These are phyloP conservation scores for Ciconia maguari DNA, from an alignment of 2,113 vertebrate species.

Conservation along the genomic window DNA sequence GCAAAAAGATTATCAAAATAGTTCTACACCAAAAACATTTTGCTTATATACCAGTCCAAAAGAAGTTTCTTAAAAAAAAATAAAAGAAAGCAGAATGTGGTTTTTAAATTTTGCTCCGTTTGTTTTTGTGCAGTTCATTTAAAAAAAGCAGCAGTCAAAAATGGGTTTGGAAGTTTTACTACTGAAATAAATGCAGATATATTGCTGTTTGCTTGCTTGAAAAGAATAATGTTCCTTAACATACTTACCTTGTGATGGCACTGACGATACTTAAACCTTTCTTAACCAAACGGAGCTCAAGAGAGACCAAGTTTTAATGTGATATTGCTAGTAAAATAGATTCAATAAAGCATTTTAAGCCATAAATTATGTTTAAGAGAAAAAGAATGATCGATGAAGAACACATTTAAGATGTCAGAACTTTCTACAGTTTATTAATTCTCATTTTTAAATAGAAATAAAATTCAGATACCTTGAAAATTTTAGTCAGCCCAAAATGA, in stretches of 20 bases:
- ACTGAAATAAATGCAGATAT: conserved; percentile 25
- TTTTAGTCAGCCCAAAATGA: conserved; percentile 4
- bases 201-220: conserved; percentile 29
- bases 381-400: conserved; percentile 48
- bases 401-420: conserved; percentile 26
- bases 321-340: conserved; percentile 59
- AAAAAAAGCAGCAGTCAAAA: background rate
- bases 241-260: conserved; percentile 83
- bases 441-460: conserved; percentile 24
- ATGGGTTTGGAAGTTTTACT: conserved; percentile 10
- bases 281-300: conserved; percentile 70
- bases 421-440: conserved; percentile 36
- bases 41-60: conserved; percentile 37
- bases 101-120: conserved; percentile 44
- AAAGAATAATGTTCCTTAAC: conserved; percentile 33
- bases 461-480: conserved; percentile 45
- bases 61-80: background rate
- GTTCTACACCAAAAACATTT: conserved; percentile 61
- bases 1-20: conserved; percentile 76
- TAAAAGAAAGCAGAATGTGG: background rate
- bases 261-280: conserved; percentile 66
- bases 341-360: conserved; percentile 80
- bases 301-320: conserved; percentile 54
- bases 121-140: conserved; percentile 33
- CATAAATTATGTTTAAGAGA: conserved; percentile 68